phyloP scores from a whole-genome alignment of 2,888 invertebrate species.

The Hyposoter didymator region DNA sequence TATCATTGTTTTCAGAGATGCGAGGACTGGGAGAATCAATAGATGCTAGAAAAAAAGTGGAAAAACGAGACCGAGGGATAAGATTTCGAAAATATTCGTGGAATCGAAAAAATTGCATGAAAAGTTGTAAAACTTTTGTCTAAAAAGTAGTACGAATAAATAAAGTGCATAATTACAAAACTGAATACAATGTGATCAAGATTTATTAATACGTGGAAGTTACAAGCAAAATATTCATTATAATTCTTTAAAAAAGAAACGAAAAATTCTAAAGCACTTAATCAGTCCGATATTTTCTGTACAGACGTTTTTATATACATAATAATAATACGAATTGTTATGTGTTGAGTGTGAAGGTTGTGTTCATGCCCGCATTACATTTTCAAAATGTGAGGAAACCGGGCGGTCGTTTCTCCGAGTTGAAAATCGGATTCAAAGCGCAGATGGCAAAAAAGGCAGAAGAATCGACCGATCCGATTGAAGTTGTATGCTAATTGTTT shows the following conservation, averaged over 20 bases:
- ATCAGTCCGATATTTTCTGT: constrained; percentile 51
- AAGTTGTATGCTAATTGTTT: constrained; percentile 14
- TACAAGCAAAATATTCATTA: constrained; percentile 64
- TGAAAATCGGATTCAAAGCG: neutral
- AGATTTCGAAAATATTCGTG: neutral
- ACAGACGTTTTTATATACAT: constrained; percentile 67
- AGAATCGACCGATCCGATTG: neutral
- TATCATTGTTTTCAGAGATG: constrained; percentile 85
- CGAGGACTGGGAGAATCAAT: constrained; percentile 89
- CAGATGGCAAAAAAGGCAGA: neutral
- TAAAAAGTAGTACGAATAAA: neutral
- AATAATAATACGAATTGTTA: constrained; percentile 54
- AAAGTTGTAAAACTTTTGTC: neutral
- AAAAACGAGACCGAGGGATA: neutral
- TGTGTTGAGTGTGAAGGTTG: neutral
- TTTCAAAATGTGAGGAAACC: neutral
- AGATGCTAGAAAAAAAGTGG: constrained; percentile 9
- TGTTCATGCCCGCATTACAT: constrained; percentile 22
- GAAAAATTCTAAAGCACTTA: constrained; percentile 33
- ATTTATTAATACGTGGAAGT: constrained; percentile 59
- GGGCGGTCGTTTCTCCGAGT: neutral
- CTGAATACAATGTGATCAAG: constrained; percentile 34
- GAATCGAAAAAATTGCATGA: neutral
- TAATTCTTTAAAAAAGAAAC: constrained; percentile 28
- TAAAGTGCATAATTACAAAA: neutral